Conservation (phyloP, 2,797 vertebrate species). For the Sebastolobus alascanus region DNA sequence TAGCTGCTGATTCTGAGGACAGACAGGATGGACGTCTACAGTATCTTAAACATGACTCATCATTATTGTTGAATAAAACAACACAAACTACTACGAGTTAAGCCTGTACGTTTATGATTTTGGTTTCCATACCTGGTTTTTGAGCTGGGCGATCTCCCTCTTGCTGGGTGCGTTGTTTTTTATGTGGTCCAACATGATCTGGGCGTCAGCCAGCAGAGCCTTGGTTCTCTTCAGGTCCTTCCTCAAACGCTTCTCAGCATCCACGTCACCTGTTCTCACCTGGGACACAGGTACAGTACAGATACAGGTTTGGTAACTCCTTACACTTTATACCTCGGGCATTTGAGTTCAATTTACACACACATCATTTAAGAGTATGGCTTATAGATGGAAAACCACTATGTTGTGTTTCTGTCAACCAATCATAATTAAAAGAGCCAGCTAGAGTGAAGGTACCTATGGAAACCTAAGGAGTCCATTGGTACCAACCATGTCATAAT, state of each 20-base stretch:
- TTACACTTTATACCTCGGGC: not conserved
- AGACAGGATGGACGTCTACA: not conserved
- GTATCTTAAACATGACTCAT: no score
- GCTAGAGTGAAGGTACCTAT: no score
- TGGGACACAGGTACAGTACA: conserved; percentile 53
- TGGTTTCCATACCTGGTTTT: conserved; percentile 91
- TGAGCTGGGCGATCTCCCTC: conserved; percentile 96
- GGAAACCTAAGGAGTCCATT: no score
- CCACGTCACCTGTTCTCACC: conserved; percentile 92
- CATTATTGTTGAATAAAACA: not conserved
- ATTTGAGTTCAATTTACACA: not conserved
- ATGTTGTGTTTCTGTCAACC: not conserved
- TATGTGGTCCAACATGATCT: conserved; percentile 98
- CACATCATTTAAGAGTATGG: not conserved
- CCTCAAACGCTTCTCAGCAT: conserved; percentile 93
- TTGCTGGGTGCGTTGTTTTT: conserved; percentile 98
- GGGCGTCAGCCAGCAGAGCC: conserved; percentile 93
- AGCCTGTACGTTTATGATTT: not conserved
- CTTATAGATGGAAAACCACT: not conserved
- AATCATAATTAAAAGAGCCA: not conserved
- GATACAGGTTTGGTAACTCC: not conserved
- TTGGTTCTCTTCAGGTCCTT: conserved; percentile 98
- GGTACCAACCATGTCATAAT: no score
- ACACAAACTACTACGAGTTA: not conserved
- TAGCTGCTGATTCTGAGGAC: not conserved